phyloP scores from a whole-genome alignment of 2,113 vertebrate species.

The Mormoops blainvillei region DNA sequence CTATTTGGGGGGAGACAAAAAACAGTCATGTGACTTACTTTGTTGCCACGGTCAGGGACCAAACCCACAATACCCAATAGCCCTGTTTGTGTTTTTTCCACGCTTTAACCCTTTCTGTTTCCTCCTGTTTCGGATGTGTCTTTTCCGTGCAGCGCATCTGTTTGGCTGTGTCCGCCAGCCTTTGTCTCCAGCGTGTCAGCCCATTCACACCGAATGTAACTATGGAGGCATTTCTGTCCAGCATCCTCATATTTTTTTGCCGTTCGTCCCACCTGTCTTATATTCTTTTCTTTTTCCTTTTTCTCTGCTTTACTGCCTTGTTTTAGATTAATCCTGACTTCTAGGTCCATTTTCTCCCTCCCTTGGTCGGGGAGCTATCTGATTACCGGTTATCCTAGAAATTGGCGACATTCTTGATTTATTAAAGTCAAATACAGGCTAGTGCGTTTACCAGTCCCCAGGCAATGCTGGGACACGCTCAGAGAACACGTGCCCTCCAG shows the following conservation, averaged over 20 bases:
- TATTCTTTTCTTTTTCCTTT: no score
- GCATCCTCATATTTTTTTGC: not conserved
- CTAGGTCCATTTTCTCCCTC: not conserved
- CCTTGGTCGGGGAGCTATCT: not conserved
- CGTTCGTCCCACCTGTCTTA: not conserved
- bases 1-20: not conserved
- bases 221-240: no score
- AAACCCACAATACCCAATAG: accelerated
- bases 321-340: no score
- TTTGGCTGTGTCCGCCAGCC: not conserved
- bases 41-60: not conserved
- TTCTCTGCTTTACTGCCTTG: not conserved
- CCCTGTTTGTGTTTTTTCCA: not conserved
- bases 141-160: accelerated
- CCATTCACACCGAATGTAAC: not conserved
- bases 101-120: not conserved
- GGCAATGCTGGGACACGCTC: not conserved
- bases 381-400: not conserved
- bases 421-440: not conserved
- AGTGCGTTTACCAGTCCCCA: not conserved
- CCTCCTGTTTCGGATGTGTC: not conserved
- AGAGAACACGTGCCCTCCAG: not conserved
- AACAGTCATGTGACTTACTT: not conserved
- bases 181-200: no score
- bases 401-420: not conserved